Base-by-base conservation (phyloP, 92 coral and sea anemone genomes). In the Heliopora coerulea region DNA sequence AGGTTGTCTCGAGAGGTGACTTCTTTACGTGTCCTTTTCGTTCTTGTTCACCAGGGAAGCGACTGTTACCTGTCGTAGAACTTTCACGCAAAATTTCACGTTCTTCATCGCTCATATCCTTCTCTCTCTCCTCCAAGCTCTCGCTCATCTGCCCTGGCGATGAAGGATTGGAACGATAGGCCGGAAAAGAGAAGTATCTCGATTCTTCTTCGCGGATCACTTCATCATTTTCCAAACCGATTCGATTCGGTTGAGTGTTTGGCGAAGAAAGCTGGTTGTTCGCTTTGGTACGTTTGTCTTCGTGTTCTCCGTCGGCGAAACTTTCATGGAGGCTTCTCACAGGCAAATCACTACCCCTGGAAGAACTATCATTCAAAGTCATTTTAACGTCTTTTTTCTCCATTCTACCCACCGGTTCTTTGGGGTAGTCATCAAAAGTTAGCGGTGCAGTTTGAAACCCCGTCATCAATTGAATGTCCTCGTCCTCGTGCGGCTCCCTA, bases 161-260 rank as follows among this genome's bases (percentile, higher is more conserved):
- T 11, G 88, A 67, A 26, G 81, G 54, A 33, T 80, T 92, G 33
- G 96, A 81, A 52, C 91, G 84, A 75, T 92, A 92, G 21, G 97
- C 97, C 49, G 97, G 97, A 82, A 92, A 92, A 18, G 97, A 92
- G 41, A 92, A 83, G 52, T 92, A 92, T 13, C n/a, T 29, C 39
- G 74, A 25, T 8, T 49, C 59, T 40, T 26, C 54, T 35, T 67
- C 74, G 19, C 32, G 14, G 5, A 23, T 19, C 42, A 20, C 11
- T 56, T 49, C 40, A 14, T 19, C 39, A 37, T 25, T 67, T 20
- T 44, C 41, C 8, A 49, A 46, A 49, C 34, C 54, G 10, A 46
- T 56, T 12, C 37, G 59, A 67, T 15, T 27, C 40, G 40, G 25
- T 25, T 48, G 49, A 26, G 74, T 44, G 48, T 27, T 44, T 48